Evolutionary conservation across 1,140 invertebrate genomes (phyloP), one percentile per base, ranked within the genome.

Genomic region (Anthonomus grandis): DNA sequence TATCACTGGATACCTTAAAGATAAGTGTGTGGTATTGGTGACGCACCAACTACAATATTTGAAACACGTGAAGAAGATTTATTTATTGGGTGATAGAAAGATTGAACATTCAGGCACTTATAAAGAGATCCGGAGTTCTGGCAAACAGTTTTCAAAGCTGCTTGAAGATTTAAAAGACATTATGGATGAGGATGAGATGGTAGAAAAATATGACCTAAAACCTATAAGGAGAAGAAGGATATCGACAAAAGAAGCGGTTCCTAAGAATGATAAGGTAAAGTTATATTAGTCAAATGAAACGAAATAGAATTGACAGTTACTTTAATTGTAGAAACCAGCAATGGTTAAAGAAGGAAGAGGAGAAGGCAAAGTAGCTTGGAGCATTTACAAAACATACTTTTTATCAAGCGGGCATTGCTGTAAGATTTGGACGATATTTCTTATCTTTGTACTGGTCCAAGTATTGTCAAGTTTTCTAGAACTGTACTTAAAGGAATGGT

Each of bases 21-120:
- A 81, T 15, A 86, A 90, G 63, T 86, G 86, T 5, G 75, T 85
- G 0, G 81, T 95, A 65, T 75, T 93, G 17, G 89, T 92, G 3
- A 95, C 91, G 1, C 92, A 95, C 75, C 91, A 95, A 71, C 71
- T 95, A 52, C 90, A 94, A 69, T 93, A 89, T 66, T 75, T 95
- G 3, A 83, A 86, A 64, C 79, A 84, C 39, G 89, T 89, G 2
- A 84, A 91, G 64, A 64, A 81, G 70, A 83, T 81, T 75, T 81
- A 82, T 62, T 83, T 78, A 36, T 67, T 85, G 59, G 80, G 83
- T 44, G 79, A 85, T 66, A 85, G 84, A 1, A 60, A 74, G 2
- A 60, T 86, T 56, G 74, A 79, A 10, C 78, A 78, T 1, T 75
- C 77, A 19, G 85, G 85, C 8, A 81, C 79, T 22, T 85, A 82